Conservation (phyloP, 2,797 vertebrate species). For the Pseudopleuronectes americanus region DNA sequence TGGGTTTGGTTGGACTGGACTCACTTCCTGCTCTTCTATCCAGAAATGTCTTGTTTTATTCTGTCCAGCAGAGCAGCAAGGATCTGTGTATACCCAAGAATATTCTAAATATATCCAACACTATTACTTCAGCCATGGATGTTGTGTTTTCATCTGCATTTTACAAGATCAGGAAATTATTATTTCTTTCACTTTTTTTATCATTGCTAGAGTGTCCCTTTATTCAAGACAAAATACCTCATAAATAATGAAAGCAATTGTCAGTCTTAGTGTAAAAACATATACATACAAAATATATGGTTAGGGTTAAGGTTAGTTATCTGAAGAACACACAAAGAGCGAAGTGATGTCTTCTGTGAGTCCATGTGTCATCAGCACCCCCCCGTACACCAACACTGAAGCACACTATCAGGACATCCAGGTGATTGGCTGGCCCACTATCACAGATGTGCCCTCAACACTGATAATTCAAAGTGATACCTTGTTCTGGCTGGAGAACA, state of each 20-base stretch:
- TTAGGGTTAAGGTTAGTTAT: conserved; percentile 4
- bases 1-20: conserved; percentile 3
- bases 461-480: conserved; percentile 70
- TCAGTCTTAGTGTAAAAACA: neutral
- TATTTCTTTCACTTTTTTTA: too few relatives aligned
- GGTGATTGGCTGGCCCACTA: conserved; percentile 42
- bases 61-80: too few relatives aligned
- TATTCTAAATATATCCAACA: too few relatives aligned
- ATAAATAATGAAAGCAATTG: neutral
- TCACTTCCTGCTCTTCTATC: conserved; percentile 13
- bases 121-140: too few relatives aligned
- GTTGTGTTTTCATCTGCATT: too few relatives aligned
- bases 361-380: conserved; percentile 31
- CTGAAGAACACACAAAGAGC: conserved; percentile 3
- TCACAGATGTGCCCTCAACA: conserved; percentile 49
- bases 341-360: neutral
- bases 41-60: neutral
- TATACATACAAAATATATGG: neutral
- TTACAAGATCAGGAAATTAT: too few relatives aligned
- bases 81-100: too few relatives aligned
- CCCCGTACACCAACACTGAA: conserved; percentile 45
- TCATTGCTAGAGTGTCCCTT: too few relatives aligned
- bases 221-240: neutral
- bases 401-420: conserved; percentile 41
- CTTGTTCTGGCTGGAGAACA: conserved; percentile 56